phyloP scores from a whole-genome alignment of 1,140 invertebrate genomes.

The Camponotus vicinus region DNA sequence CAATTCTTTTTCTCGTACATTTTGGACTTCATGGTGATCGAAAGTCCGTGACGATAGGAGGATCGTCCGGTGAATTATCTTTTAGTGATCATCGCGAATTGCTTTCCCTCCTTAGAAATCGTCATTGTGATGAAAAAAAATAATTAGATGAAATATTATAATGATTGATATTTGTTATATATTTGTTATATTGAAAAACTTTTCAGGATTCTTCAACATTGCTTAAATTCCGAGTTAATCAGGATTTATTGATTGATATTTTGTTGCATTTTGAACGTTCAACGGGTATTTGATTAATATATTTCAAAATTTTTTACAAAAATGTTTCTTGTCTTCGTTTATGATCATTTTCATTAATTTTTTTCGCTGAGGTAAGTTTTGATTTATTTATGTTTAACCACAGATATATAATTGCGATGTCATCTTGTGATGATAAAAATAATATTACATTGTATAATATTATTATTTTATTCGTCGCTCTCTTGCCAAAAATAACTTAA shows the following conservation, averaged over 20 bases:
- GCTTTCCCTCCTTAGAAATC: neutral
- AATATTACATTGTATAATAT: conserved; percentile 2
- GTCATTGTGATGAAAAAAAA: neutral
- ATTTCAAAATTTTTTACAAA: neutral
- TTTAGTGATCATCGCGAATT: neutral
- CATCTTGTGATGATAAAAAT: conserved; percentile 20
- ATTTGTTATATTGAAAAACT: neutral
- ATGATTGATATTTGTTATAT: neutral
- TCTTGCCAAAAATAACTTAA: conserved; percentile 20
- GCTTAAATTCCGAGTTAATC: neutral
- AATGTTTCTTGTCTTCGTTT: neutral
- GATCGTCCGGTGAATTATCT: neutral
- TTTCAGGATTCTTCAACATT: neutral
- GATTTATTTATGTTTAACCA: conserved; percentile 2
- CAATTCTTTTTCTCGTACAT: neutral
- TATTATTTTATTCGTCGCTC: neutral
- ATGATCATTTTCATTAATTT: neutral
- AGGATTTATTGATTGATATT: neutral
- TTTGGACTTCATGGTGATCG: conserved; percentile 11
- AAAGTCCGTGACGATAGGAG: neutral
- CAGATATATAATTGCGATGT: conserved; percentile 1
- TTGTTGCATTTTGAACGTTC: conserved; percentile 13
- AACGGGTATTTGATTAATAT: neutral
- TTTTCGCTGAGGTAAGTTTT: neutral
- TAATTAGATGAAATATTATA: neutral